Base-by-base conservation (phyloP, 2,113 vertebrate genomes). In the Salvator merianae region DNA sequence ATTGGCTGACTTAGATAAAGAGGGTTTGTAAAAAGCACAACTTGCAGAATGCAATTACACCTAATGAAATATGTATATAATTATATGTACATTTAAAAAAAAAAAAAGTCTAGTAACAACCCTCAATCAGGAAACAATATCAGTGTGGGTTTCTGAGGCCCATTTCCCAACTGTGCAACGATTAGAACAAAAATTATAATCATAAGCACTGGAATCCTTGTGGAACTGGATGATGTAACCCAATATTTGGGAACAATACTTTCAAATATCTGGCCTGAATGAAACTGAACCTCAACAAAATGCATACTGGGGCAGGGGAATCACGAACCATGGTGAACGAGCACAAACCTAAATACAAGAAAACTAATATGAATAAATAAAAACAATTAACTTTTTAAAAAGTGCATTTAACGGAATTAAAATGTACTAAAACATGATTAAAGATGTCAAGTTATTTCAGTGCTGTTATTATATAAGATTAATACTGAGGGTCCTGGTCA, bases 1-100 rank as follows among this genome's bases (percentile, higher is more conserved):
- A 63, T 88, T 0, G 55, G 86, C 91, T 93, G 91, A 95, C 93
- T 86, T 0, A 0, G 87, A 92, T 83, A 75, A 84, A 81, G 77
- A 90, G 83, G 86, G 89, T 88, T 90, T 87, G 53, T 4, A 4
- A 7, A 38, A 68, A 83, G 75, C 28, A 83, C 40, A 0, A 0
- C 30, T 84, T 71, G 63, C 66, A 55, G 66, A 90, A 65, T 78
- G 77, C 72, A 88, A 83, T 86, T 71, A 82, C 0, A 84, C 74
- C 69, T 76, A 83, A 75, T 65, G 59, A 83, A 88, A 34, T 34
- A 68, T 20, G 6, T 69, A 69, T 69, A 30, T 70, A 24, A 90
- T 77, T 0, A 16, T 76, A 82, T 83, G 20, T 20, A 59, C 20
- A 18, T 59, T 59, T 59, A 3, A 16, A 55, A 59, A 59, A 59